Conservation (phyloP, 2,797 vertebrate genomes). For the Amphiprion clarkii region DNA sequence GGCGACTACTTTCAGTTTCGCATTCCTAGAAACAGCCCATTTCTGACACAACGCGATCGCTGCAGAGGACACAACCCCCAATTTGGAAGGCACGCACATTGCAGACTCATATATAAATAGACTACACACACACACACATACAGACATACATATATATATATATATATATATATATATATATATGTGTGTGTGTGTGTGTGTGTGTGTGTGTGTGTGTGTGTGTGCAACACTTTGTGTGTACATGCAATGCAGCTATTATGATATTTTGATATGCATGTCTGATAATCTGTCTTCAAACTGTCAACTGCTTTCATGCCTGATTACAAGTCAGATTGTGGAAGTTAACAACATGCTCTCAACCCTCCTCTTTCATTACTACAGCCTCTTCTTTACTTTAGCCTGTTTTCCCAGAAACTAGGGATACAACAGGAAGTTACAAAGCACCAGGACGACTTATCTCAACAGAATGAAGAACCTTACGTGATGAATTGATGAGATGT, state of each 20-base stretch:
- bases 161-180: too few relatives aligned
- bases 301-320: not conserved
- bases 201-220: too few relatives aligned
- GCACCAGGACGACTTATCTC: not conserved
- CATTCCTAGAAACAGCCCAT: conserved; percentile 21
- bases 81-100: not conserved
- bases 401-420: conserved; percentile 3
- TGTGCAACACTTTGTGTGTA: not conserved
- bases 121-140: not conserved
- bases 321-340: not conserved
- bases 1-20: conserved; percentile 23
- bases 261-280: not conserved
- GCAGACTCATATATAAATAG: not conserved
- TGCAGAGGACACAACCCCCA: not conserved
- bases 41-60: not conserved
- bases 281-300: not conserved
- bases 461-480: not conserved
- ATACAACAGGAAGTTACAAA: not conserved
- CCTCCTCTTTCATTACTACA: not conserved
- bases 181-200: too few relatives aligned
- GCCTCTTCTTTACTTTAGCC: not conserved
- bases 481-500: fast-evolving
- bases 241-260: not conserved
- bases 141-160: not conserved
- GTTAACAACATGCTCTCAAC: not conserved